Evolutionary conservation across 2,113 vertebrate genomes (phyloP).

Genomic region (Corynorhinus townsendii): DNA sequence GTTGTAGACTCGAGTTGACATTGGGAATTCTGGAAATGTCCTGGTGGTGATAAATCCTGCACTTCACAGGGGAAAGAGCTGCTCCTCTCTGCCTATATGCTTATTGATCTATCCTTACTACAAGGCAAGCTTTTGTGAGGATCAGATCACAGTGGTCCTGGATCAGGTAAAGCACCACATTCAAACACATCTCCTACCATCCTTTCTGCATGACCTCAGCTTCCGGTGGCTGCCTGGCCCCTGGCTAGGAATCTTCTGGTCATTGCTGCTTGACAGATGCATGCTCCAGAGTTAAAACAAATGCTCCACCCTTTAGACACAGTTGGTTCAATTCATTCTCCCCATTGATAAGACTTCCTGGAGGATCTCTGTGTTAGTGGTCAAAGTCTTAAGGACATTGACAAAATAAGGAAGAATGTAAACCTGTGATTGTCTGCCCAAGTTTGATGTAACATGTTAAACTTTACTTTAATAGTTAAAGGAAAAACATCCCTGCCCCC

Average conservation of each 20-base stretch:
- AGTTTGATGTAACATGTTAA: neutral
- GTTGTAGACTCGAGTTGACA: neutral
- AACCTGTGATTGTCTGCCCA: neutral
- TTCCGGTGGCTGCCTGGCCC: neutral
- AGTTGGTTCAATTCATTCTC: neutral
- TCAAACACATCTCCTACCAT: neutral
- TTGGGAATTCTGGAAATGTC: neutral
- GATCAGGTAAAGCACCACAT: neutral
- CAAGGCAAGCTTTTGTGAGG: neutral
- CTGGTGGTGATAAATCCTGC: neutral
- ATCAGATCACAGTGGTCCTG: neutral
- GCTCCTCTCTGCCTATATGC: neutral
- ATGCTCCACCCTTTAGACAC: neutral
- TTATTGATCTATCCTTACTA: neutral
- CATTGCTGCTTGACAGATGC: neutral
- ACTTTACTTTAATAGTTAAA: neutral
- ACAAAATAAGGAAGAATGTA: neutral
- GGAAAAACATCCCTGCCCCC: neutral
- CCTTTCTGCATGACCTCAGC: neutral
- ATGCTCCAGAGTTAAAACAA: neutral
- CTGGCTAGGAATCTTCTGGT: neutral
- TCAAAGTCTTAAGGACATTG: neutral
- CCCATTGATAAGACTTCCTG: neutral
- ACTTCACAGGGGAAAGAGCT: neutral
- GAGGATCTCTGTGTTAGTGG: neutral